Percentiles rank a stretch among this genome's conserved stretches.
phyloP scores from a whole-genome alignment of 2,797 vertebrate species.

The Pangasius krempfi region DNA sequence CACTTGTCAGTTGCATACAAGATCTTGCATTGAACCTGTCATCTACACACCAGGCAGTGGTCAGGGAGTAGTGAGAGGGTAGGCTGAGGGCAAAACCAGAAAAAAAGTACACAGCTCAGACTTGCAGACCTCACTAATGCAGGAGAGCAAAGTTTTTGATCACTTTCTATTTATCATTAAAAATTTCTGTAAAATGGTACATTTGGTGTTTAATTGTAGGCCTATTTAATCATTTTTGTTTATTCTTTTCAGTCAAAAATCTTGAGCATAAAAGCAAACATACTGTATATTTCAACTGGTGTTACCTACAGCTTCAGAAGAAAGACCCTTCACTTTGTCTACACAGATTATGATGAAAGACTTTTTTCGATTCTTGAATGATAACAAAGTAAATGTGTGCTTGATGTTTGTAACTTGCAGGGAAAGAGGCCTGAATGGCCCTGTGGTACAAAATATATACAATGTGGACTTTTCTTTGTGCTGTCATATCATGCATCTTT shows the following conservation, averaged over 20 bases:
- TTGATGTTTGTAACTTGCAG: slow-evolving; percentile 17
- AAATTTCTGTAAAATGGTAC: neutral
- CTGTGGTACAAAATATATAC: slow-evolving; percentile 5
- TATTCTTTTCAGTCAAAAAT: neutral
- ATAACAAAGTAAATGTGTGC: neutral
- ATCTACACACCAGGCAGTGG: neutral
- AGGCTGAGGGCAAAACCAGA: neutral
- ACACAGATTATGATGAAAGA: neutral
- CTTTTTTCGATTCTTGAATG: neutral
- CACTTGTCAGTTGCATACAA: neutral
- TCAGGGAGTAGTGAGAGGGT: neutral
- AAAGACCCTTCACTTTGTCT: neutral
- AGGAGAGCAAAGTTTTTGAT: neutral
- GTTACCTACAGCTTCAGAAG: neutral
- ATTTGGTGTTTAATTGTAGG: neutral
- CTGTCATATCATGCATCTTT: slow-evolving; percentile 25
- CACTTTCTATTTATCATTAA: neutral
- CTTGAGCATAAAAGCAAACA: neutral
- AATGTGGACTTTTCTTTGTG: slow-evolving; percentile 33
- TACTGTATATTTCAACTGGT: neutral
- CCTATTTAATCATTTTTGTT: neutral
- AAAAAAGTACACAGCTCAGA: neutral
- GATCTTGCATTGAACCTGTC: neutral
- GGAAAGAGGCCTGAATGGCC: neutral
- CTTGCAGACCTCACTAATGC: neutral